Percentiles rank a stretch among this genome's conserved stretches.
Evolutionary conservation across 1,140 invertebrate genomes (phyloP).

Genomic region (Drosophila virilis): DNA sequence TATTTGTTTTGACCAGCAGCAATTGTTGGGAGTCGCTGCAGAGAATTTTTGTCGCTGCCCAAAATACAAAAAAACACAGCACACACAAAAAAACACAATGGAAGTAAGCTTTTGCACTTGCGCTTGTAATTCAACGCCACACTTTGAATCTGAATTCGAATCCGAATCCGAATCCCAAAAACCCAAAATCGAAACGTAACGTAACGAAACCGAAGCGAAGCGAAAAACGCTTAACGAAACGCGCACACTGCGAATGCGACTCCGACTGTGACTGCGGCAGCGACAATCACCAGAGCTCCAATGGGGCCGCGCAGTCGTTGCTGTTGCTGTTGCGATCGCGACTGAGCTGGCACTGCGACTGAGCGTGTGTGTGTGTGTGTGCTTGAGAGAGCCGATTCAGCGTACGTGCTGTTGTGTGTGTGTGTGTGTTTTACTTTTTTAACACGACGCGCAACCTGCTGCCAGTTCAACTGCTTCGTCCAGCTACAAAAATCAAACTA

Average conservation of each 20-base stretch:
- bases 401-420: conserved; percentile 15
- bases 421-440: conserved; percentile 23
- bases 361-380: conserved; percentile 31
- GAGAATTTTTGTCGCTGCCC: conserved; percentile 25
- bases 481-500: conserved; percentile 73
- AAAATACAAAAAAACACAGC: conserved; percentile 19
- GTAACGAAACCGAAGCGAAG: conserved; percentile 39
- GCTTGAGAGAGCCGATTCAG: conserved; percentile 30
- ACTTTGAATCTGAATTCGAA: conserved; percentile 44
- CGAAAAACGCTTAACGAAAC: conserved; percentile 49
- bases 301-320: conserved; percentile 50
- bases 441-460: conserved; percentile 53
- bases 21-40: conserved; percentile 43
- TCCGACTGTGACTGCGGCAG: conserved; percentile 39
- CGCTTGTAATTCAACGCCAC: conserved; percentile 54
- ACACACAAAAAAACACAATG: conserved; percentile 46
- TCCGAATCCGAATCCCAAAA: conserved; percentile 38
- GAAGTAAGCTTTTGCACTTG: conserved; percentile 34
- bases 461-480: conserved; percentile 63
- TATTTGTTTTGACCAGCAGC: conserved; percentile 60
- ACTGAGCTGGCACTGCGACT: conserved; percentile 48
- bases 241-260: conserved; percentile 48
- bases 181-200: conserved; percentile 37
- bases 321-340: conserved; percentile 31
- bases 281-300: conserved; percentile 59